A percentile compares a stretch with the other conserved stretches of the same genome.
Evolutionary conservation across 2,888 invertebrate genomes (phyloP).

Genomic region (Andrena bucephala): DNA sequence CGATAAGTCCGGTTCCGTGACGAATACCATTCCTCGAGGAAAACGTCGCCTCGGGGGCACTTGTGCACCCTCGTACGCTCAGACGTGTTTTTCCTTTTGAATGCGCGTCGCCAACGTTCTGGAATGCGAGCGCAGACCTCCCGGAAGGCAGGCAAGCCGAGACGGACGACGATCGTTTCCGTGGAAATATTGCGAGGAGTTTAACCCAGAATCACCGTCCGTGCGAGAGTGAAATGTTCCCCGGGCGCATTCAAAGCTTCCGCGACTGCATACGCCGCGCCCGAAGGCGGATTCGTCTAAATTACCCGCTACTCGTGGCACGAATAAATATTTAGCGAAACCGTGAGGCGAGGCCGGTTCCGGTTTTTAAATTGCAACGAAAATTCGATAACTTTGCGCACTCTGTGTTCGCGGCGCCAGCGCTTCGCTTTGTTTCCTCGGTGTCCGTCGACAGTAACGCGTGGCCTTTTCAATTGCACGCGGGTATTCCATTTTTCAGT

Average conservation of each 20-base stretch:
- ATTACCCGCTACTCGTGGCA: slow-evolving; percentile 38
- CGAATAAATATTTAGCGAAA: slow-evolving; percentile 54
- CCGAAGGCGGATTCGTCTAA: slow-evolving; percentile 44
- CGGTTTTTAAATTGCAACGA: slow-evolving; percentile 40
- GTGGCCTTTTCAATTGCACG: background rate
- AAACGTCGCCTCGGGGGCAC: slow-evolving; percentile 42
- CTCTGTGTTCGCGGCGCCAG: background rate
- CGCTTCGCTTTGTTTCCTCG: background rate
- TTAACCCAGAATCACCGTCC: slow-evolving; percentile 37
- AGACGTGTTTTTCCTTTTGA: slow-evolving; percentile 62
- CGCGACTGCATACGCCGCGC: slow-evolving; percentile 16
- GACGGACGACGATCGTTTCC: slow-evolving; percentile 45
- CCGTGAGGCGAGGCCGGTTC: background rate
- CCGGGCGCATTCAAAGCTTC: slow-evolving; percentile 31
- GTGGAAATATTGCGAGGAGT: slow-evolving; percentile 55
- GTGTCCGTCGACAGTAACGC: too few relatives aligned
- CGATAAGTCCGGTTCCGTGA: slow-evolving; percentile 72
- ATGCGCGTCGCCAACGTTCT: slow-evolving; percentile 51
- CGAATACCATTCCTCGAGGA: slow-evolving; percentile 58
- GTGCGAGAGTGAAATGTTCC: slow-evolving; percentile 15
- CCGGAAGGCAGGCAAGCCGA: slow-evolving; percentile 48
- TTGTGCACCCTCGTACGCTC: slow-evolving; percentile 34
- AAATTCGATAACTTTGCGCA: slow-evolving; percentile 21
- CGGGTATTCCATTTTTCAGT: background rate
- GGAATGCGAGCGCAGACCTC: slow-evolving; percentile 56